Evolutionary conservation across 2,797 vertebrate genomes (phyloP).

Genomic region (Coregonus suidteri): DNA sequence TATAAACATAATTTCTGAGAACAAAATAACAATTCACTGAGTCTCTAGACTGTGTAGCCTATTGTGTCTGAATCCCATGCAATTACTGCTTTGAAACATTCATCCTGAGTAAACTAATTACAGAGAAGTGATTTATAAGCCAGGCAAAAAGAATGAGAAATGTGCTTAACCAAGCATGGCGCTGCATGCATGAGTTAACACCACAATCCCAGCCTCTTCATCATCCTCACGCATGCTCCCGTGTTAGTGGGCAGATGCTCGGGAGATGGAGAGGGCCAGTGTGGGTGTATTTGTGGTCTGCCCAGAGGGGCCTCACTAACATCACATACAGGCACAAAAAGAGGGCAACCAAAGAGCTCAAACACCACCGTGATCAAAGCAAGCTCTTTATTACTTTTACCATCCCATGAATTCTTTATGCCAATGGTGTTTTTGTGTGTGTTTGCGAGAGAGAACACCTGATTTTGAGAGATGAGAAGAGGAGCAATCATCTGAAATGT

Average conservation of each 20-base stretch:
- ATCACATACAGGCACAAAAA: conserved; percentile 33
- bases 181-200: conserved; percentile 15
- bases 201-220: conserved; percentile 32
- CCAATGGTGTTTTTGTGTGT: not conserved
- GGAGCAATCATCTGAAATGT: not conserved
- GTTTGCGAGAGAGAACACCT: not conserved
- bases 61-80: not conserved
- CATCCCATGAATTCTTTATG: conserved; percentile 32
- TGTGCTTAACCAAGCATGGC: not conserved
- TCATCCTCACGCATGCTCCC: conserved; percentile 20
- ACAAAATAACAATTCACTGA: not conserved
- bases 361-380: conserved; percentile 17
- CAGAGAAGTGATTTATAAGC: conserved; percentile 35
- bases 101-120: conserved; percentile 17
- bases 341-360: conserved; percentile 20
- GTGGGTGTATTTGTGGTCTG: conserved; percentile 48
- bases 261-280: conserved; percentile 25
- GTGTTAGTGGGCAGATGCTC: conserved; percentile 20
- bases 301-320: conserved; percentile 32
- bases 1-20: not conserved
- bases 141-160: conserved; percentile 6
- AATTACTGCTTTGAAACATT: conserved; percentile 3
- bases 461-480: not conserved
- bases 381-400: conserved; percentile 33
- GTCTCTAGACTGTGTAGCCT: not conserved